Conservation (phyloP, 2,113 vertebrate species). For the Chauna torquata region DNA sequence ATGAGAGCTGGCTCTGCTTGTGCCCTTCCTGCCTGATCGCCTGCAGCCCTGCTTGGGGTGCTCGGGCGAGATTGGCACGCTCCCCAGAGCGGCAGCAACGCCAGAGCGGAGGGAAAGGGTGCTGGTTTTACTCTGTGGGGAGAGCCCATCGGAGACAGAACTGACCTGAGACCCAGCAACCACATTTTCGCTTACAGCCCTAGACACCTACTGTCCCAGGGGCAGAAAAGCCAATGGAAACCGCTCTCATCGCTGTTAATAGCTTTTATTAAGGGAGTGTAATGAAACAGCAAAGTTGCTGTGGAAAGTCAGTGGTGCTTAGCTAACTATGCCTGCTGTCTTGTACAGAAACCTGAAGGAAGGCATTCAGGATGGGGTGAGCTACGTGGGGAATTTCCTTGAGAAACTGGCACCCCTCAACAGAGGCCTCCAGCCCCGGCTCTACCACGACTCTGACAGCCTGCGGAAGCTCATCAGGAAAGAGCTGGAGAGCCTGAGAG, state of each 20-base stretch:
- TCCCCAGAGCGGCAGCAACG: too few relatives aligned
- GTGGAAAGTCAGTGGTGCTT: rapidly evolving
- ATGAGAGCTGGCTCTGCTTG: not conserved
- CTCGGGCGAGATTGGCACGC: too few relatives aligned
- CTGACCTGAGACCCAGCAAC: too few relatives aligned
- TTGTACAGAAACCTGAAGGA: slow-evolving; percentile 77
- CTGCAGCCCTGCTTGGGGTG: not conserved
- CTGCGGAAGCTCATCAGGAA: slow-evolving; percentile 77
- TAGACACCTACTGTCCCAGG: not conserved
- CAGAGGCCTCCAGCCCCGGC: slow-evolving; percentile 44
- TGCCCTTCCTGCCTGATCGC: rapidly evolving
- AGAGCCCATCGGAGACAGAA: too few relatives aligned
- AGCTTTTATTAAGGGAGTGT: rapidly evolving
- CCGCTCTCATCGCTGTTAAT: rapidly evolving
- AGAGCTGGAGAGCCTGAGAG: slow-evolving; percentile 81
- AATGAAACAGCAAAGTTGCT: rapidly evolving
- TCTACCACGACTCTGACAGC: slow-evolving; percentile 69
- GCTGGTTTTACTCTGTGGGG: too few relatives aligned
- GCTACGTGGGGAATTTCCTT: slow-evolving; percentile 64
- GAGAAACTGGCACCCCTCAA: slow-evolving; percentile 70
- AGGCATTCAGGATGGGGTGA: slow-evolving; percentile 70
- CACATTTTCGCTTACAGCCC: too few relatives aligned
- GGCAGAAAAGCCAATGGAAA: rapidly evolving
- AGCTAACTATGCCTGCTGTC: not conserved
- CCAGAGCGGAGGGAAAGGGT: too few relatives aligned